Base-by-base conservation (phyloP, 2,888 invertebrate species). In the Rhamphomyia laevipes region DNA sequence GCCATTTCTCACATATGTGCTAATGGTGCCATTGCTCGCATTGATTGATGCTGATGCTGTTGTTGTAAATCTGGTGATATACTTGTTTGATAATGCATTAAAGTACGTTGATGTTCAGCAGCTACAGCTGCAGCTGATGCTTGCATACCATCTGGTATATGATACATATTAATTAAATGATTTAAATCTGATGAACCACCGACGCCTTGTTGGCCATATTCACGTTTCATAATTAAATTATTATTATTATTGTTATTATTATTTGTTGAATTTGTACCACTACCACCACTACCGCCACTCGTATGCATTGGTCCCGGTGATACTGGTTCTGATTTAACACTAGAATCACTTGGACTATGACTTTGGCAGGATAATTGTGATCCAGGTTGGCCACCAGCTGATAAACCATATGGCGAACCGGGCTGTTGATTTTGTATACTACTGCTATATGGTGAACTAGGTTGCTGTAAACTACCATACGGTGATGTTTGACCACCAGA, bases 291-390 rank as follows among this genome's bases (percentile, higher is more conserved):
- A 58, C 56, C 59, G 70, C 62, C 53, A 65, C 61, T 55, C 64
- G 66, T 16, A 43, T 63, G 63, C 57, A 63, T 77, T 71, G 76
- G 86, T 72, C 74, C 82, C 45, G 89, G 86, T 48, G 88, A 87
- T 61, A 88, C 86, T 30, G 89, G 87, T 70, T 91, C 90, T 47
- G 89, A 89, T 69, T 90, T 90, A 65, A 89, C 86, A 66, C 87
- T 88, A 55, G 86, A 86, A 58, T 87, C 88, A 67, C 87, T 87
- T 46, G 89, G 89, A 62, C 87, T 86, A 71, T 89, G 87, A 54
- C 82, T 78, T 52, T 79, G 78, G 72, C 82, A 82, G 59, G 76
- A 76, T 63, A 75, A 73, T 64, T 77, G 77, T 13, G 82, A 81
- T 45, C 81, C 80, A 1, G 81, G 78, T 61, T 81, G 74, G 21